phyloP scores from a whole-genome alignment of 2,888 invertebrate genomes.

The Pasiphila rectangulata region DNA sequence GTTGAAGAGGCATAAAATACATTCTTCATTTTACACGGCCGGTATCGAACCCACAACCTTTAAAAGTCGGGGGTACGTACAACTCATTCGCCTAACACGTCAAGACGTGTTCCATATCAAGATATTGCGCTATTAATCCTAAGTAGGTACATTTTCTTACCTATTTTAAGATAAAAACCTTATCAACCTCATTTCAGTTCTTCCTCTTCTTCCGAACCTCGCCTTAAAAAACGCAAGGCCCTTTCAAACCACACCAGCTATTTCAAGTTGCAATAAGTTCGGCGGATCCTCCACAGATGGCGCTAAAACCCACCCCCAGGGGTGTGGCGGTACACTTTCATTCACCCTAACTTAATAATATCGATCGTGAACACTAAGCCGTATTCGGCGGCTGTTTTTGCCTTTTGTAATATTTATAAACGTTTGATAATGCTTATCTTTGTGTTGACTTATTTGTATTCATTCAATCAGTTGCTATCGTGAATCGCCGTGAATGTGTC shows the following conservation, averaged over 20 bases:
- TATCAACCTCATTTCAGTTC: too few relatives aligned
- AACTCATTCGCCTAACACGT: too few relatives aligned
- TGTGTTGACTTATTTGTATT: not conserved
- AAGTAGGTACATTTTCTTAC: too few relatives aligned
- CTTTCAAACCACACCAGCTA: not conserved
- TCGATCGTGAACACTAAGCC: slow-evolving; percentile 64
- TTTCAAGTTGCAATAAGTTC: slow-evolving; percentile 26
- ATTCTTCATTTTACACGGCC: too few relatives aligned
- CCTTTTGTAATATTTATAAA: slow-evolving; percentile 31
- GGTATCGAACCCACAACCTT: too few relatives aligned
- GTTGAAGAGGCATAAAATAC: too few relatives aligned
- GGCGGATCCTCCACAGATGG: slow-evolving; percentile 51
- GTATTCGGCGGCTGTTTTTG: slow-evolving; percentile 49
- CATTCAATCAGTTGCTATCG: slow-evolving; percentile 56
- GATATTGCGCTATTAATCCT: too few relatives aligned
- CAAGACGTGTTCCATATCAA: too few relatives aligned
- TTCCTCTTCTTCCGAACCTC: too few relatives aligned
- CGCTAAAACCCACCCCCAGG: slow-evolving; percentile 38
- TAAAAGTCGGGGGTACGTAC: too few relatives aligned
- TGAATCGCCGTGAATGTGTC: slow-evolving; percentile 47
- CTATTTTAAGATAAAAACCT: too few relatives aligned
- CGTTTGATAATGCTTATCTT: slow-evolving; percentile 29
- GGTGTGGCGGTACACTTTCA: slow-evolving; percentile 70
- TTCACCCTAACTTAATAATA: slow-evolving; percentile 65
- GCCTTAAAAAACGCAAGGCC: not conserved